Conservation (phyloP, 2,113 vertebrate genomes). For the Eolophus roseicapilla region DNA sequence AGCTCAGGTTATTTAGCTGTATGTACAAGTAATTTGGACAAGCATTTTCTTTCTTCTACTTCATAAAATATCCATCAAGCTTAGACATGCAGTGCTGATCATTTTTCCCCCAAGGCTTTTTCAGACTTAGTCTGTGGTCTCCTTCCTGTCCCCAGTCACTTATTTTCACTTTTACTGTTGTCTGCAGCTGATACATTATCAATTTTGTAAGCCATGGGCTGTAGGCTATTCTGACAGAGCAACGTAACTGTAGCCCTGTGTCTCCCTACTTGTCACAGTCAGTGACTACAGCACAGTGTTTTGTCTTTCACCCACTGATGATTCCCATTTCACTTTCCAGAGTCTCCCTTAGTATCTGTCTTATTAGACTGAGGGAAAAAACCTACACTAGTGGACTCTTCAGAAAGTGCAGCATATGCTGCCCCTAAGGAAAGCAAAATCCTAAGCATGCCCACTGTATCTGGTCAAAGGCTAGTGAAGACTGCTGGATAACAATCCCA, state of each 20-base stretch:
- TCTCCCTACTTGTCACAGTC: not conserved
- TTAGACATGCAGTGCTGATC: not conserved
- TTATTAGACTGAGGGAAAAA: not conserved
- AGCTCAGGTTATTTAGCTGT: not conserved
- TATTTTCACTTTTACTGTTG: not conserved
- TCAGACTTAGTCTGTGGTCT: not conserved
- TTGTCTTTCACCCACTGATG: not conserved
- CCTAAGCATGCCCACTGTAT: too few relatives aligned
- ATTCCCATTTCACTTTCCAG: not conserved
- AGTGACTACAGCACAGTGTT: not conserved
- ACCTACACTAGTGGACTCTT: not conserved
- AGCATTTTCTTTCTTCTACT: not conserved
- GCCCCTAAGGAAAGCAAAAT: not conserved
- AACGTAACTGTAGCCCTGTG: not conserved
- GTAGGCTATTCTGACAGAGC: not conserved
- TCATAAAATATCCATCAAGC: conserved; percentile 6
- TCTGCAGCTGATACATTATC: not conserved
- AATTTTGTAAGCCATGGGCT: not conserved
- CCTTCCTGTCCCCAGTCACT: not conserved
- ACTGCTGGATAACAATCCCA: not conserved
- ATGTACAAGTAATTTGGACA: not conserved
- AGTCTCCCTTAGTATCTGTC: not conserved
- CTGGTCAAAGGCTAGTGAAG: not conserved
- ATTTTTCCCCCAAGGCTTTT: not conserved
- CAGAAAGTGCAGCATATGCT: not conserved